A percentile compares a stretch with the other conserved stretches of the same genome.
These are phyloP conservation scores for Sarotherodon lohbergeri DNA, from an alignment of 2,113 vertebrate genomes.

Conservation along the genomic window DNA sequence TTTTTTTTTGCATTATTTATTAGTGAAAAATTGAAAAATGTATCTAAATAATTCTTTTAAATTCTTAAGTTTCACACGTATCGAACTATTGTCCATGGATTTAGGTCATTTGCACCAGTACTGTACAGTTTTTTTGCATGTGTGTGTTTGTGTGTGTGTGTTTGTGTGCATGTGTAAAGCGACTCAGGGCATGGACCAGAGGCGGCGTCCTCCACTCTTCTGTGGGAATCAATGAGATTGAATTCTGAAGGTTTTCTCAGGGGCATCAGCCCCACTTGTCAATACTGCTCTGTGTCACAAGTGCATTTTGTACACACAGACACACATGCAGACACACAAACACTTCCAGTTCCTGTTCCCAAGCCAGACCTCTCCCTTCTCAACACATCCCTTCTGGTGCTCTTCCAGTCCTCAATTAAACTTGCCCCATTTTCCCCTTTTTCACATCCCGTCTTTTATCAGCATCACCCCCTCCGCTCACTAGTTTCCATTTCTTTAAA, in stretches of 20 bases:
- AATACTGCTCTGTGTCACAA: constrained; percentile 79
- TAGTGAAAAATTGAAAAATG: not conserved
- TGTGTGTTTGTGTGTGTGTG: not conserved
- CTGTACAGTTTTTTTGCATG: not conserved
- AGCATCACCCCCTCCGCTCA: not conserved
- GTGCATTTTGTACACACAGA: constrained; percentile 69
- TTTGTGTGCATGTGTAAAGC: constrained; percentile 36
- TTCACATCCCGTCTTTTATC: not conserved
- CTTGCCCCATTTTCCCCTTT: not conserved
- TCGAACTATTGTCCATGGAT: not conserved
- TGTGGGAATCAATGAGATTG: constrained; percentile 71
- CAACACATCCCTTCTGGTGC: constrained; percentile 7
- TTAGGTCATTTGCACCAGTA: not conserved
- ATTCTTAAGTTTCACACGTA: not conserved
- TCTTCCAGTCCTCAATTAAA: constrained; percentile 32
- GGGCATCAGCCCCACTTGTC: constrained; percentile 71
- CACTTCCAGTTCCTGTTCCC: constrained; percentile 46
- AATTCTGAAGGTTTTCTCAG: constrained; percentile 80
- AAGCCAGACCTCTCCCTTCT: constrained; percentile 24
- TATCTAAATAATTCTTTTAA: not conserved
- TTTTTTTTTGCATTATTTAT: not conserved
- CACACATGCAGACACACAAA: not conserved
- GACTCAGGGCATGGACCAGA: constrained; percentile 61
- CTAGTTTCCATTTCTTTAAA: not conserved
- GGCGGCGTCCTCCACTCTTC: constrained; percentile 61